Evolutionary conservation across 2,113 vertebrate genomes (phyloP).

Genomic region (Oncorhynchus gorbuscha): DNA sequence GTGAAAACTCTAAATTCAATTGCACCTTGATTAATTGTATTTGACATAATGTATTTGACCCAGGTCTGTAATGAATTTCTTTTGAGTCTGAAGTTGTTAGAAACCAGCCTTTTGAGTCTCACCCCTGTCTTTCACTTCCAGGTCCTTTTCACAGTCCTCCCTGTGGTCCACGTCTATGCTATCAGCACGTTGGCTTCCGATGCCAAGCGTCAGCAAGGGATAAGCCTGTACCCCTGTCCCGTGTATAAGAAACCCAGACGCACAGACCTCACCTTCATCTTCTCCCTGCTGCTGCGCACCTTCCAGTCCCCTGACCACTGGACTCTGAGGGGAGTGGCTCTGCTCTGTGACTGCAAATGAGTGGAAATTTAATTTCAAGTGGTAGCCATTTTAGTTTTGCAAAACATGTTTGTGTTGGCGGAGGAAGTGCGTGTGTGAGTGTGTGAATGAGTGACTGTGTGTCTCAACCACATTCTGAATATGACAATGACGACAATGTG

Average conservation of each 20-base stretch:
- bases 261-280: slow-evolving; percentile 83
- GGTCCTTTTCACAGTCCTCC: slow-evolving; percentile 82
- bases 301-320: slow-evolving; percentile 75
- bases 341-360: slow-evolving; percentile 81
- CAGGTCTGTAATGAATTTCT: too few species aligned
- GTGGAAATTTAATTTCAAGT: too few species aligned
- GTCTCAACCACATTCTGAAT: neutral
- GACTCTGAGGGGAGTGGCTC: slow-evolving; percentile 78
- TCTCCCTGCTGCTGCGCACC: slow-evolving; percentile 73
- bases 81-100: neutral
- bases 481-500: too few species aligned
- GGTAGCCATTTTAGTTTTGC: neutral
- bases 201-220: slow-evolving; percentile 47
- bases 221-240: slow-evolving; percentile 75
- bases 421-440: neutral
- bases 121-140: slow-evolving; percentile 38
- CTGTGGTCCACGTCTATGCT: slow-evolving; percentile 82
- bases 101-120: neutral
- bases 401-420: neutral
- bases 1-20: too few species aligned
- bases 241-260: slow-evolving; percentile 81
- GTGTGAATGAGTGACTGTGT: neutral
- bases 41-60: too few species aligned
- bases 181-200: slow-evolving; percentile 63
- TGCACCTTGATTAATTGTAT: too few species aligned